Percentiles rank a stretch among this genome's conserved stretches.
Conservation (phyloP, 2,113 vertebrate species). For the Calypte anna region DNA sequence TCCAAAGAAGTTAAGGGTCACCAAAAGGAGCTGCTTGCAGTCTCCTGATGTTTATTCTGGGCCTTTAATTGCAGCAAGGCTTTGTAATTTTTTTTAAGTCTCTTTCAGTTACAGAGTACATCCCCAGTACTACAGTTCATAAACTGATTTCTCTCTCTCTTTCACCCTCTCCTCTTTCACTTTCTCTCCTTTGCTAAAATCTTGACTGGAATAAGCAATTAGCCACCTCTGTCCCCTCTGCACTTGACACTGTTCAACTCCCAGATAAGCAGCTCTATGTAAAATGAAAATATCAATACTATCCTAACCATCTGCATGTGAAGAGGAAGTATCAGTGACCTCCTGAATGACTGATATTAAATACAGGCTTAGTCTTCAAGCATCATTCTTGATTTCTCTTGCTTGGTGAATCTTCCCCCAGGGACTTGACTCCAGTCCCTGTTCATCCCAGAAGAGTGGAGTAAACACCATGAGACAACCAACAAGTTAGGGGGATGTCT, state of each 20-base stretch:
- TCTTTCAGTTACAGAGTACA: not conserved
- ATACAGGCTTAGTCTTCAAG: not conserved
- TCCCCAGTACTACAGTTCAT: not conserved
- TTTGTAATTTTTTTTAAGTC: not conserved
- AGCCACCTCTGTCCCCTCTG: not conserved
- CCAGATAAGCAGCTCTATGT: not conserved
- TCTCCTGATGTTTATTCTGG: not conserved
- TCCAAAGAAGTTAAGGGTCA: not conserved
- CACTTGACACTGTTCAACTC: not conserved
- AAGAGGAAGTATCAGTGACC: not conserved
- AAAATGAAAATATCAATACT: not conserved
- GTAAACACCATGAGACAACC: not conserved
- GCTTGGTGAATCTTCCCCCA: not conserved
- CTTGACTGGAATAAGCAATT: not conserved
- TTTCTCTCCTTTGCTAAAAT: not conserved
- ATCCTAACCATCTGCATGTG: not conserved
- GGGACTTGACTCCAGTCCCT: not conserved
- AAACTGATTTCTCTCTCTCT: not conserved
- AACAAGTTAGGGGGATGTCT: not conserved
- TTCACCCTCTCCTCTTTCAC: not conserved
- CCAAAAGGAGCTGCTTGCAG: not conserved
- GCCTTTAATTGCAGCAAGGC: not conserved
- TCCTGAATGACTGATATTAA: not conserved
- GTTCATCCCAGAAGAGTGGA: not conserved
- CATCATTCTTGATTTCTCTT: not conserved